Percentiles rank a stretch among this genome's conserved stretches.
Conservation (phyloP, 2,797 vertebrate genomes). For the Sebastes itinus region DNA sequence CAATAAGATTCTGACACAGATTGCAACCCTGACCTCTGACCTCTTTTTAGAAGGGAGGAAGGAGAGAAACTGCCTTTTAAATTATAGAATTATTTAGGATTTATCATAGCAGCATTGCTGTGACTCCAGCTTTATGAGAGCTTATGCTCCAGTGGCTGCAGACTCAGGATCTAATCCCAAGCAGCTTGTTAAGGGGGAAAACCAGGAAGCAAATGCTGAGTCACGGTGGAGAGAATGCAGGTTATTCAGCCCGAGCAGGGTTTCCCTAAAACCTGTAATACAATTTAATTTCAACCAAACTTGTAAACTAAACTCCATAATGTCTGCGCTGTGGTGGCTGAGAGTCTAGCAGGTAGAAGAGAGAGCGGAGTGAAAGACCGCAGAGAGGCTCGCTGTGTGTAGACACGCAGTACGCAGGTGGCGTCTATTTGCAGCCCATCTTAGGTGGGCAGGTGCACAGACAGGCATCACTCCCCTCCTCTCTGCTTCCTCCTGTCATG, state of each 20-base stretch:
- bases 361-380: conserved; percentile 16
- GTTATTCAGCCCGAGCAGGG: conserved; percentile 38
- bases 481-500: conserved; percentile 33
- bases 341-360: conserved; percentile 3
- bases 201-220: conserved; percentile 57
- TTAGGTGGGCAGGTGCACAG: conserved; percentile 64
- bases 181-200: conserved; percentile 28
- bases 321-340: neutral
- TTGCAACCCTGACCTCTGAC: neutral
- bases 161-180: conserved; percentile 36
- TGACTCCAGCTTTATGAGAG: conserved; percentile 22
- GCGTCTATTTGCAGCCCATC: conserved; percentile 57
- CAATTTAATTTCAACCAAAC: conserved; percentile 25
- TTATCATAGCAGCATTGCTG: conserved; percentile 3
- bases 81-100: conserved; percentile 12
- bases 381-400: conserved; percentile 24
- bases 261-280: conserved; percentile 27
- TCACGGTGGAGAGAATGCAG: conserved; percentile 48
- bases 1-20: neutral
- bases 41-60: neutral
- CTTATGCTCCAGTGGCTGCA: conserved; percentile 38
- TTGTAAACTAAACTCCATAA: conserved; percentile 10
- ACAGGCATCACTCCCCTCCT: conserved; percentile 35
- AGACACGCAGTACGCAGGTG: conserved; percentile 49
- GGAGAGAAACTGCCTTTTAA: neutral